phyloP scores from a whole-genome alignment of 2,888 invertebrate species.

The Ommatoiulus sabulosus region DNA sequence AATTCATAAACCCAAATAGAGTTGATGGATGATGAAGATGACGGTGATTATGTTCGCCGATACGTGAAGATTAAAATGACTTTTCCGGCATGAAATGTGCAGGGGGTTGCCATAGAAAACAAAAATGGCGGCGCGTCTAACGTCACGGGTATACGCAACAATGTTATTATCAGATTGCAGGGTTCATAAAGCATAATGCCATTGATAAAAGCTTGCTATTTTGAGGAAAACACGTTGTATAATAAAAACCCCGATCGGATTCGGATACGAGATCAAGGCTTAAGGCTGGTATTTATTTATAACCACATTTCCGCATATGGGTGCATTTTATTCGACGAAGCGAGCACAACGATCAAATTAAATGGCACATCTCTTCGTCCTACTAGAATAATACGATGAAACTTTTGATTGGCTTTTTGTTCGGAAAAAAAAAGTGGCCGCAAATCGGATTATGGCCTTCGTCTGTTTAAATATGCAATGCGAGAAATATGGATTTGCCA shows the following conservation, averaged over 20 bases:
- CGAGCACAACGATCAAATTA: neutral
- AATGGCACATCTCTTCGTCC: neutral
- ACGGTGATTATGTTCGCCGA: neutral
- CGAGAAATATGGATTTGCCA: neutral
- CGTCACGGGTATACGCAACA: slow-evolving; percentile 41
- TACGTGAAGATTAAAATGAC: slow-evolving; percentile 41
- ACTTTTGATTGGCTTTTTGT: slow-evolving; percentile 25
- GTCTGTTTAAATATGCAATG: slow-evolving; percentile 16
- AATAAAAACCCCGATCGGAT: slow-evolving; percentile 42
- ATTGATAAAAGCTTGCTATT: slow-evolving; percentile 45
- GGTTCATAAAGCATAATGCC: slow-evolving; percentile 41
- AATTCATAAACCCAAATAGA: neutral
- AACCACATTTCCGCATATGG: slow-evolving; percentile 44
- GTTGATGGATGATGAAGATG: neutral
- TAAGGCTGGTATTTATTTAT: slow-evolving; percentile 19
- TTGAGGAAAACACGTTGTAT: slow-evolving; percentile 37
- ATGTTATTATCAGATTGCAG: slow-evolving; percentile 48
- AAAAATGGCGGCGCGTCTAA: neutral
- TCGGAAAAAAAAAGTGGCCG: neutral
- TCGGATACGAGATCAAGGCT: slow-evolving; percentile 44
- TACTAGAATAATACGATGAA: slow-evolving; percentile 3
- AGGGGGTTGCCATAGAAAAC: slow-evolving; percentile 27
- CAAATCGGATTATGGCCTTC: slow-evolving; percentile 27
- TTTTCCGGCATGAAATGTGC: neutral
- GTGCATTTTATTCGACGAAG: slow-evolving; percentile 29